These are phyloP conservation scores for Aradophagus sp. DNA, from an alignment of 1,140 invertebrate genomes.

Conservation along the genomic window DNA sequence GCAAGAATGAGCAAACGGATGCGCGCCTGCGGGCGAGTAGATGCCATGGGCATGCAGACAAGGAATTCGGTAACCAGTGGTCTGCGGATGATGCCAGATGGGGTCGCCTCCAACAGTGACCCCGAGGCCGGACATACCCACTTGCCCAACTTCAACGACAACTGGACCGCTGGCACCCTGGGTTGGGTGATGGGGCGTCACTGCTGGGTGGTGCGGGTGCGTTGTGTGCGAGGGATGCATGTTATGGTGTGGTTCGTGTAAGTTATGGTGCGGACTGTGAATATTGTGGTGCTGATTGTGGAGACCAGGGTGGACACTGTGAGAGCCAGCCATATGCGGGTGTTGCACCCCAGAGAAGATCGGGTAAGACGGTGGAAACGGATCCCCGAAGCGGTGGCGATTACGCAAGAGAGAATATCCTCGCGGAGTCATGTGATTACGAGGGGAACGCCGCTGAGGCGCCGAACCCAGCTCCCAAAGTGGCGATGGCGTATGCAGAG, in stretches of 20 bases:
- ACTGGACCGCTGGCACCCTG: slow-evolving; percentile 68
- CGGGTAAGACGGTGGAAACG: slow-evolving; percentile 62
- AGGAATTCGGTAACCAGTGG: slow-evolving; percentile 68
- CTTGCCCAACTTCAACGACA: slow-evolving; percentile 69
- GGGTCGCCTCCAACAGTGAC: slow-evolving; percentile 67
- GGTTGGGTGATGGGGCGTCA: slow-evolving; percentile 67
- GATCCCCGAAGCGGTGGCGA: slow-evolving; percentile 68
- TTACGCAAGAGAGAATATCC: slow-evolving; percentile 65
- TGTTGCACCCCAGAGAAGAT: slow-evolving; percentile 66
- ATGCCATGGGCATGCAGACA: slow-evolving; percentile 68
- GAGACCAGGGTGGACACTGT: slow-evolving; percentile 63
- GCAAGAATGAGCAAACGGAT: slow-evolving; percentile 70
- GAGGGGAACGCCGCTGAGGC: slow-evolving; percentile 66
- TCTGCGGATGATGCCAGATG: slow-evolving; percentile 68
- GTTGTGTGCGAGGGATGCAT: slow-evolving; percentile 67
- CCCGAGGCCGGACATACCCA: slow-evolving; percentile 68
- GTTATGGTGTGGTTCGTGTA: slow-evolving; percentile 62
- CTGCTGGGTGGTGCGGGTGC: slow-evolving; percentile 64
- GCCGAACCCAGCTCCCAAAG: slow-evolving; percentile 66
- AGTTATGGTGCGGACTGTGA: slow-evolving; percentile 63
- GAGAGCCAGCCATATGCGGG: slow-evolving; percentile 59
- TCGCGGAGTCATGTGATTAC: slow-evolving; percentile 67
- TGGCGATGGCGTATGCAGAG: slow-evolving; percentile 61
- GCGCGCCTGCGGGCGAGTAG: slow-evolving; percentile 66
- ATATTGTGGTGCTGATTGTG: slow-evolving; percentile 42